Evolutionary conservation across 2,797 vertebrate genomes (phyloP).

Genomic region (Tachyglossus aculeatus): DNA sequence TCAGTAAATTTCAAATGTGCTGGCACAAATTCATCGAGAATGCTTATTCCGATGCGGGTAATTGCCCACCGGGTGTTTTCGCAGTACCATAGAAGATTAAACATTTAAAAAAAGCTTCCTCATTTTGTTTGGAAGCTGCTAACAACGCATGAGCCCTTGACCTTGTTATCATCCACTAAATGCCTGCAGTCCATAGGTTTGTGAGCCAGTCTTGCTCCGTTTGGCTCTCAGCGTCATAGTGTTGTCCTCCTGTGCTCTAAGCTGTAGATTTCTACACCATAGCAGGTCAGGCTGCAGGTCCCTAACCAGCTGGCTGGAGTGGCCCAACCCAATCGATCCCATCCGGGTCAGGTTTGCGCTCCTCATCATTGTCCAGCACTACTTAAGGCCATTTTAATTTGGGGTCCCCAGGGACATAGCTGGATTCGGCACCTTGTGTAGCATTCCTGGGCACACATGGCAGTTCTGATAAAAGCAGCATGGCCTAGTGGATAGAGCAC

Average conservation of each 20-base stretch:
- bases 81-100: constrained; percentile 20
- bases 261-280: no score
- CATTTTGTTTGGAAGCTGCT: background rate
- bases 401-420: no score
- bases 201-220: background rate
- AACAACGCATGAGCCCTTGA: background rate
- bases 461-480: no score
- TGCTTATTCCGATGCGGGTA: background rate
- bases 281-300: no score
- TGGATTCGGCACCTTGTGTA: no score
- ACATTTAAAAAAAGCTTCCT: constrained; percentile 22
- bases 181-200: background rate
- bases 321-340: no score
- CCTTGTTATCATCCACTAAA: background rate
- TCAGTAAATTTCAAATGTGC: constrained; percentile 43
- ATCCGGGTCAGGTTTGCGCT: no score
- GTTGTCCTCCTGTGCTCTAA: background rate
- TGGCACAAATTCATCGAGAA: constrained; percentile 10
- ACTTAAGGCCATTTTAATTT: no score
- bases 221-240: background rate
- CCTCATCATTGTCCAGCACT: no score
- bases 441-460: no score
- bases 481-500: no score
- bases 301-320: no score
- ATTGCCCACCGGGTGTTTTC: constrained; percentile 23